Base-by-base conservation (phyloP, 2,888 invertebrate genomes). In the Taphrorychus bicolor region DNA sequence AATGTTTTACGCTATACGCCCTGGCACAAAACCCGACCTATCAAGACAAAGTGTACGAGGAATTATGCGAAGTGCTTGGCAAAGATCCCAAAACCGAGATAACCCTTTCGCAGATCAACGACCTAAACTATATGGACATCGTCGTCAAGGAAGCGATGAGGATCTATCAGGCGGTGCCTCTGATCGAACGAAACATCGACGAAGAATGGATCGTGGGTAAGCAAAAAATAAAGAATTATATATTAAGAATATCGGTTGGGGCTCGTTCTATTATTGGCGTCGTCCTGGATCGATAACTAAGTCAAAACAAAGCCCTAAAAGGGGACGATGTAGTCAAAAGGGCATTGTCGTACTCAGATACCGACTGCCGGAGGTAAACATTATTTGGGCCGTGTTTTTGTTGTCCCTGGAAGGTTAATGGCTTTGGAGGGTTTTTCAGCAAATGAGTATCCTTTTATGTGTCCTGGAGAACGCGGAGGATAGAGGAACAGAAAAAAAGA, bases 61-160 rank as follows among this genome's bases (percentile, higher is more conserved):
- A 80, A 70, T 67, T 79, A 42, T 59, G 72, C 17, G 74, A 75
- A 22, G 70, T 75, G 14, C 62, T 80, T 21, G 79, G 78, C 1
- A 66, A 68, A 9, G 77, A 77, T 69, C 72, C 69, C 19, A 73
- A 72, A 64, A 70, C 70, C 11, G 73, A 73, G 45, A 49, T 78
- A 2, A 81, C 78, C 0, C 41, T 72, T 17, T 69, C 72, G 5
- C 70, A 76, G 22, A 70, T 80, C 61, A 78, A 81, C 70, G 78
- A 83, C 67, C 62, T 84, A 14, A 75, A 79, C 45, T 87, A 87
- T 76, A 77, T 87, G 65, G 87, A 87, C 72, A 82, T 85, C 48
- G 85, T 87, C 0, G 83, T 87, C 40, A 87, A 87, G 73, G 88
- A 88, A 78, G 81, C 83, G 0, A 73, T 87, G n/a, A 81, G 87